Evolutionary conservation across 2,113 vertebrate genomes (phyloP), one percentile per base, ranked within the genome.

Genomic region (Periophthalmus modestus): DNA sequence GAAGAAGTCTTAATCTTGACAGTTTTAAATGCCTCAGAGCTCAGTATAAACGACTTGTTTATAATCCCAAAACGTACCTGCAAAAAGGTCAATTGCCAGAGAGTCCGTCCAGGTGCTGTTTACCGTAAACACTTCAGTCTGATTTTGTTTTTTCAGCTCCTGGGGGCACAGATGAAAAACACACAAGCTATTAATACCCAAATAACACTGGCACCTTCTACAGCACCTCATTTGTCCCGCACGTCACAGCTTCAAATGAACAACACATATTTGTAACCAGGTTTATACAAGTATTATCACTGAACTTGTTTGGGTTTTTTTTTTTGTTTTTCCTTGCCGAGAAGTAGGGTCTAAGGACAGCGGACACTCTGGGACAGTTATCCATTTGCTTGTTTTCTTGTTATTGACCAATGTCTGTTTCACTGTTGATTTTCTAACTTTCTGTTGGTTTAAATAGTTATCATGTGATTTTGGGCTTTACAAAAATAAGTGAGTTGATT

Each of bases 81-180:
- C 92, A 92, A 94, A n/a, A 93, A 92, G 93, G 94, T 95, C 94
- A 81, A 89, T 91, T 91, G 85, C 94, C 94, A 94, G 94, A 93
- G 89, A 92, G 92, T 95, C 94, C 94, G 94, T 95, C 94, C 94
- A 89, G 92, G 89, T 87, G 87, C 81, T 71, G 72, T 92, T 91
- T 94, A 94, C 91, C 87, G 89, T 84, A 83, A 88, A 68, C 86
- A 91, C 90, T 92, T 94, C 94, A 93, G 93, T 85, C 90, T 89
- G 84, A 83, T 85, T 90, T 77, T 87, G 84, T 89, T 74, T 91
- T n/a, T 89, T 91, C 88, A 89, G 92, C 90, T 92, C 90, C 94
- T 94, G 83, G 24, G 23, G 62, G 46, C 21, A 80, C 15, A 75
- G 7, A 66, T 33, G 7, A 34, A 23, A 18, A 34, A 15, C 65